These are phyloP conservation scores for Cyprinella venusta DNA, from an alignment of 2,797 vertebrate species.

Conservation along the genomic window DNA sequence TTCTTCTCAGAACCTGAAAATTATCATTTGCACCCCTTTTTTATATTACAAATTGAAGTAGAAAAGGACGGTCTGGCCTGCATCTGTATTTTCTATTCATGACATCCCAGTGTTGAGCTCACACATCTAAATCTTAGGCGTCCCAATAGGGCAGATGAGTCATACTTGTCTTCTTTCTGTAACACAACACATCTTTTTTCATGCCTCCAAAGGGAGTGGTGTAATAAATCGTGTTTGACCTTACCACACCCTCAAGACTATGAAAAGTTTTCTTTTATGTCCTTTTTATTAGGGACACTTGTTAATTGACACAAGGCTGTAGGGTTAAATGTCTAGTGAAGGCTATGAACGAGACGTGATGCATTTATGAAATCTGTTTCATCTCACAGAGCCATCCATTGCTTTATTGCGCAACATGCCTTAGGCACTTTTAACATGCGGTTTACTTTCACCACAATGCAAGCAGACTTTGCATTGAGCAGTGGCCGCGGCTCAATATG, in stretches of 20 bases:
- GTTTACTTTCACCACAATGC: neutral
- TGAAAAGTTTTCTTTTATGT: neutral
- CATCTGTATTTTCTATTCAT: slow-evolving; percentile 11
- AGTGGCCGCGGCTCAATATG: neutral
- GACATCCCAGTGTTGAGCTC: neutral
- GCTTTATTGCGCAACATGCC: slow-evolving; percentile 1
- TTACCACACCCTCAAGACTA: slow-evolving; percentile 38
- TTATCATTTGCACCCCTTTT: neutral
- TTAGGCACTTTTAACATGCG: slow-evolving; percentile 27
- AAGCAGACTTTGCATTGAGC: slow-evolving; percentile 1
- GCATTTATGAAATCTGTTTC: neutral
- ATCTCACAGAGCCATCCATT: neutral
- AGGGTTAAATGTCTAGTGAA: neutral
- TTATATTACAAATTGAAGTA: neutral
- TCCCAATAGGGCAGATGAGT: slow-evolving; percentile 31
- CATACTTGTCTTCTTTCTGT: slow-evolving; percentile 66
- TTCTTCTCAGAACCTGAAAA: neutral
- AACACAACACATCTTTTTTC: slow-evolving; percentile 68
- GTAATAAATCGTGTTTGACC: slow-evolving; percentile 67
- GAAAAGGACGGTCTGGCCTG: neutral
- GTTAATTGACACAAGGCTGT: neutral
- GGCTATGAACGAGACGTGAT: neutral
- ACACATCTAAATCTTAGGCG: neutral
- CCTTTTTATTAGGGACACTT: neutral
- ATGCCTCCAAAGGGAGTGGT: slow-evolving; percentile 52